Evolutionary conservation across 2,888 invertebrate genomes (phyloP).

Genomic region (Heliconius charithonia): DNA sequence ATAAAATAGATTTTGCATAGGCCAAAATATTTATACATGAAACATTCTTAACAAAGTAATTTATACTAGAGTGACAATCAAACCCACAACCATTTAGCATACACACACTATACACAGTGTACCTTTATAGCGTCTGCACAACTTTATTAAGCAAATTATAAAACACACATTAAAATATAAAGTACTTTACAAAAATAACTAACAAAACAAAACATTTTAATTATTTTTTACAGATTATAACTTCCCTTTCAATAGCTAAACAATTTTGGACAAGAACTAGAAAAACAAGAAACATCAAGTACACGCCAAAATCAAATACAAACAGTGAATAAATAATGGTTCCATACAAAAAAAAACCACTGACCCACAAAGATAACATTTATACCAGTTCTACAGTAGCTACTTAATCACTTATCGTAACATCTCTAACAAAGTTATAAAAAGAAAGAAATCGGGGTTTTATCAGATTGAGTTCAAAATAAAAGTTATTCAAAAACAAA

Average conservation of each 20-base stretch:
- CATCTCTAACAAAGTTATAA: slow-evolving; percentile 50
- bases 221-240: neutral
- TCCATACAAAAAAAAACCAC: slow-evolving; percentile 9
- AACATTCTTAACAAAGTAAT: neutral
- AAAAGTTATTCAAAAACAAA: slow-evolving; percentile 53
- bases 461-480: slow-evolving; percentile 49
- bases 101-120: too few species aligned
- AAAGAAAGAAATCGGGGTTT: slow-evolving; percentile 33
- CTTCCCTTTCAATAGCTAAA: neutral
- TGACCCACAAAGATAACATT: slow-evolving; percentile 12
- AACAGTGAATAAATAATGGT: neutral
- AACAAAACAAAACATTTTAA: neutral
- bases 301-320: neutral
- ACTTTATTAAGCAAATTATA: neutral
- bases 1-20: too few species aligned
- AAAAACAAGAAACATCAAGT: slow-evolving; percentile 15
- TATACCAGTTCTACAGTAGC: slow-evolving; percentile 42
- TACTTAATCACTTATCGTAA: slow-evolving; percentile 38
- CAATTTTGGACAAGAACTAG: neutral
- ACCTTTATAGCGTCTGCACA: too few species aligned
- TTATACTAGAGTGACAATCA: too few species aligned
- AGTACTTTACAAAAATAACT: neutral
- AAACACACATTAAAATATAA: neutral
- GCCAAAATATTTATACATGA: neutral
- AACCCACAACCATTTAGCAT: too few species aligned